A percentile compares a stretch with the other conserved stretches of the same genome.
Evolutionary conservation across 2,888 invertebrate species (phyloP).

Genomic region (Lycophotia porphyrea): DNA sequence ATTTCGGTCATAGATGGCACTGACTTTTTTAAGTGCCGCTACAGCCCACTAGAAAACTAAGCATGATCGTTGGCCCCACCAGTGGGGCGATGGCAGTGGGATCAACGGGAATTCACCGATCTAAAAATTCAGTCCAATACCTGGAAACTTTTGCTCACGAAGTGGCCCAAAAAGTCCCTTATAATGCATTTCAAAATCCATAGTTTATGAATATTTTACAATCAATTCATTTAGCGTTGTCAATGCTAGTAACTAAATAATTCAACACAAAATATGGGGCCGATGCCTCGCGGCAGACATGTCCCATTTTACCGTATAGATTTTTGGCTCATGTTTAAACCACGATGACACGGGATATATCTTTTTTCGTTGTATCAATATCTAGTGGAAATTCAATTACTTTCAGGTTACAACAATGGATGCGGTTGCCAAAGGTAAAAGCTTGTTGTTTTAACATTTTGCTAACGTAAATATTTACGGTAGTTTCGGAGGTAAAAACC

Average conservation of each 20-base stretch:
- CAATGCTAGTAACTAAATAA: slow-evolving; percentile 45
- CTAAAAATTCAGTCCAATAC: neutral
- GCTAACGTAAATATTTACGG: neutral
- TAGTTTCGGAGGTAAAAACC: neutral
- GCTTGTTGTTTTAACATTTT: slow-evolving; percentile 6
- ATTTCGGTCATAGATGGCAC: too few species aligned
- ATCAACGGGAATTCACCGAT: too few species aligned
- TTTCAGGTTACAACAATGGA: slow-evolving; percentile 14
- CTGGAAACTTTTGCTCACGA: neutral
- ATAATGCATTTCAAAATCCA: neutral
- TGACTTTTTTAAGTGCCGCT: too few species aligned
- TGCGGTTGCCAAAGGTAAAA: neutral
- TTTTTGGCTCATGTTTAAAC: slow-evolving; percentile 44
- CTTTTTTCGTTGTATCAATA: slow-evolving; percentile 11
- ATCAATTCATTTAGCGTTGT: slow-evolving; percentile 49
- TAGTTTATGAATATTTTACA: slow-evolving; percentile 46
- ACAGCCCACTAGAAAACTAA: too few species aligned
- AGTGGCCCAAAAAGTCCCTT: neutral
- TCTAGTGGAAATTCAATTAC: slow-evolving; percentile 20
- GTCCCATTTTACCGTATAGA: slow-evolving; percentile 18
- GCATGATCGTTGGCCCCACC: too few species aligned
- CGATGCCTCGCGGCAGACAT: slow-evolving; percentile 35
- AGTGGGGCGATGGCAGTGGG: too few species aligned
- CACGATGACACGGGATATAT: slow-evolving; percentile 23
- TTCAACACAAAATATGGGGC: slow-evolving; percentile 35